Percentiles rank a stretch among this genome's conserved stretches.
Conservation (phyloP, 2,888 invertebrate genomes). For the Sussaba pulchella region DNA sequence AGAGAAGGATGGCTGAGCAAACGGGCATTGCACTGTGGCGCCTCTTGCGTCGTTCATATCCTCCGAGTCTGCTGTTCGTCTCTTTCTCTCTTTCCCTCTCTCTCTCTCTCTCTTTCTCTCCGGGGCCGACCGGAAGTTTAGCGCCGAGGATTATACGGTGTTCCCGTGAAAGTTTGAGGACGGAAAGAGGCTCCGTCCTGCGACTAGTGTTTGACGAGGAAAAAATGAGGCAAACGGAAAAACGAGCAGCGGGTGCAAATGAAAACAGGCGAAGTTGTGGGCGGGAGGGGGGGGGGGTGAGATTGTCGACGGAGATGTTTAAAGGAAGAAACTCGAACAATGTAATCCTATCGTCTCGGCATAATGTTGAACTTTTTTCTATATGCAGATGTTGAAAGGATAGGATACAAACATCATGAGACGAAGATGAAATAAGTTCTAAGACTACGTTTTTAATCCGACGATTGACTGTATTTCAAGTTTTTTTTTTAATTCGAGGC, state of each 20-base stretch:
- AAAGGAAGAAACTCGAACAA: constrained; percentile 47
- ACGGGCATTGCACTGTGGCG: constrained; percentile 3
- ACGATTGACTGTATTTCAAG: too few species aligned
- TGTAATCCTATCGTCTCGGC: constrained; percentile 48
- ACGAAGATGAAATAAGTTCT: constrained; percentile 12
- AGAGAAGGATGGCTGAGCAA: not conserved
- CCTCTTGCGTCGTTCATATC: not conserved
- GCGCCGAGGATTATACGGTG: constrained; percentile 53
- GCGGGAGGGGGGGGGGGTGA: not conserved
- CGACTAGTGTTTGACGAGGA: not conserved
- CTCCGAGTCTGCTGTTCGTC: constrained; percentile 4
- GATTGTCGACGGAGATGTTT: constrained; percentile 47
- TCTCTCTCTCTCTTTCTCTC: constrained; percentile 22
- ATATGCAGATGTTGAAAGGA: constrained; percentile 40
- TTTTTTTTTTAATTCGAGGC: too few species aligned
- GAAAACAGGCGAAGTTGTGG: constrained; percentile 2
- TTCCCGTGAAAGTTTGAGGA: constrained; percentile 34
- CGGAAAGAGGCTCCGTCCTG: not conserved
- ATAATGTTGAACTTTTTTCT: constrained; percentile 46
- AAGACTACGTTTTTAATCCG: not conserved
- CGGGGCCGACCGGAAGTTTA: constrained; percentile 41
- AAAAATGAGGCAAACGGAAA: constrained; percentile 20
- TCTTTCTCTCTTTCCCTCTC: not conserved
- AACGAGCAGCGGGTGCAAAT: constrained; percentile 13
- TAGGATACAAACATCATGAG: not conserved